phyloP scores from a whole-genome alignment of 2,888 invertebrate species.

The Bombylius major region DNA sequence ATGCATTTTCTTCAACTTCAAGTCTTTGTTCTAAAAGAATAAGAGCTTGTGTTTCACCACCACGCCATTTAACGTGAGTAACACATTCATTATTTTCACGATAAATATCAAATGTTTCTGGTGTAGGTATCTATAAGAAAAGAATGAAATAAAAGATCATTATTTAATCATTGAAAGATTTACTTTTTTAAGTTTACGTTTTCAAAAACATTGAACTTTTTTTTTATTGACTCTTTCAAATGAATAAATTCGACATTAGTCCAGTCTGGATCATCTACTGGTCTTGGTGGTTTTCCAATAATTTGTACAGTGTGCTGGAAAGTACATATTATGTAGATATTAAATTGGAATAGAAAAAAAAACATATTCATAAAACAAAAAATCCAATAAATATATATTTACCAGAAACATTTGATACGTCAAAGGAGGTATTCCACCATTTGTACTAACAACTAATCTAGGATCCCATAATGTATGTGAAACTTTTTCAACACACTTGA shows the following conservation, averaged over 20 bases:
- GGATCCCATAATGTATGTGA: slow-evolving; percentile 65
- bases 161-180: background rate
- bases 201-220: slow-evolving; percentile 40
- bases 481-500: slow-evolving; percentile 46
- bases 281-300: slow-evolving; percentile 48
- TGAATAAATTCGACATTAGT: slow-evolving; percentile 38
- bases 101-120: slow-evolving; percentile 44
- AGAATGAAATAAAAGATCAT: background rate
- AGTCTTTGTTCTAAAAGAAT: slow-evolving; percentile 45
- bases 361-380: too few species aligned
- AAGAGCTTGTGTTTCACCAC: slow-evolving; percentile 53
- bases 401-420: slow-evolving; percentile 60
- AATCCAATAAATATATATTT: too few species aligned
- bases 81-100: slow-evolving; percentile 31
- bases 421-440: slow-evolving; percentile 57
- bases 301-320: slow-evolving; percentile 48
- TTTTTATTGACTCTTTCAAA: slow-evolving; percentile 37
- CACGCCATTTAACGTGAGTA: slow-evolving; percentile 43
- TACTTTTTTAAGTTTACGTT: slow-evolving; percentile 27
- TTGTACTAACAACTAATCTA: slow-evolving; percentile 46
- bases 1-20: slow-evolving; percentile 42
- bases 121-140: slow-evolving; percentile 38
- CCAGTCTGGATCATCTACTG: slow-evolving; percentile 39
- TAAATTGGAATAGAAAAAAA: background rate
- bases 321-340: background rate